A percentile compares a stretch with the other conserved stretches of the same genome.
Evolutionary conservation across 2,797 vertebrate species (phyloP).

Genomic region (Scyliorhinus canicula): DNA sequence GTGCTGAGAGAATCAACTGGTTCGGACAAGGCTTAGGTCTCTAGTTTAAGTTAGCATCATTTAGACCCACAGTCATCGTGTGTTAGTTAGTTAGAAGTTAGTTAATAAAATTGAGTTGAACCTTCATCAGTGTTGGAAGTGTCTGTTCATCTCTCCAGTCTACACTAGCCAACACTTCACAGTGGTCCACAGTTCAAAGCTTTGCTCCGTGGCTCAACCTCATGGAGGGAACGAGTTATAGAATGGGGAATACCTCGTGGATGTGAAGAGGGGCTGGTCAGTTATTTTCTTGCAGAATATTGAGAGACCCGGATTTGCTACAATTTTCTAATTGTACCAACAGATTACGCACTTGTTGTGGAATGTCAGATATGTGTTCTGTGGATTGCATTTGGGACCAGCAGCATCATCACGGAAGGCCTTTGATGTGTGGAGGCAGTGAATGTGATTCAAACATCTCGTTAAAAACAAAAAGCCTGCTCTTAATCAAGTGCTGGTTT

Average conservation of each 20-base stretch:
- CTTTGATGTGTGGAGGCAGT: neutral
- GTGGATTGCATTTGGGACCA: neutral
- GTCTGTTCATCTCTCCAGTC: too few species aligned
- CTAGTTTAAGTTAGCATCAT: too few species aligned
- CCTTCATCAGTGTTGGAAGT: too few species aligned
- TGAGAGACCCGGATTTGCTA: too few species aligned
- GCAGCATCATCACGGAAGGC: neutral
- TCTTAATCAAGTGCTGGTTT: neutral
- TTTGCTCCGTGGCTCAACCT: neutral
- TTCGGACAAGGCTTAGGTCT: too few species aligned
- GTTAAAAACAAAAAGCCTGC: neutral
- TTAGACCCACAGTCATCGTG: too few species aligned
- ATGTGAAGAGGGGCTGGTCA: neutral
- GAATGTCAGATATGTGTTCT: neutral
- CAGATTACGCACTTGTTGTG: neutral
- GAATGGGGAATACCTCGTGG: neutral
- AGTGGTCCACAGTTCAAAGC: neutral
- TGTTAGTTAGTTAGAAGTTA: too few species aligned
- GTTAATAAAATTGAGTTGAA: too few species aligned
- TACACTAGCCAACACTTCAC: too few species aligned
- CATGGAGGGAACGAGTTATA: neutral
- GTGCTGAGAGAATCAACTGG: too few species aligned
- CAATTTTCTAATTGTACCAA: too few species aligned
- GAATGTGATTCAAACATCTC: neutral
- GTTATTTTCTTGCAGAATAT: neutral